Percentiles rank a stretch among this genome's conserved stretches.
These are phyloP conservation scores for Rhinoptilus africanus DNA, from an alignment of 2,113 vertebrate genomes.

Conservation along the genomic window DNA sequence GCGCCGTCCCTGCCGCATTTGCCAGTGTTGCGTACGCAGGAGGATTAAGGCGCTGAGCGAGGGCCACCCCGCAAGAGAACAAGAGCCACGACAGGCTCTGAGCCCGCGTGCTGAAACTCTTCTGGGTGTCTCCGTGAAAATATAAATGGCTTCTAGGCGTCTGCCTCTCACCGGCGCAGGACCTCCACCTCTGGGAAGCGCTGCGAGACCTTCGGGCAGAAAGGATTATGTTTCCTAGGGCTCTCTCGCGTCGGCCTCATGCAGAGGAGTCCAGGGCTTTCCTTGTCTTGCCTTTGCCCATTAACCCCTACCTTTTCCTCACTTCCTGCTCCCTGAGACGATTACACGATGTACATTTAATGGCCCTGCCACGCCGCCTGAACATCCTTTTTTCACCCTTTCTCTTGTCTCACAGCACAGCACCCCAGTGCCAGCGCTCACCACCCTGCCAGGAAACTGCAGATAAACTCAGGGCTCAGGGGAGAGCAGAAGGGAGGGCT, in stretches of 20 bases:
- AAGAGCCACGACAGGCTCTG: background rate
- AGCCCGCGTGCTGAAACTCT: accelerated
- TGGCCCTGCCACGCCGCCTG: background rate
- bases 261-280: background rate
- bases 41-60: background rate
- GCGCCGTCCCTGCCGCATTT: background rate
- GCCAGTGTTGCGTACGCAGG: accelerated
- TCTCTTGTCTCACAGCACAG: background rate
- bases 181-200: background rate
- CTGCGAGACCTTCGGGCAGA: background rate
- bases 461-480: conserved; percentile 14
- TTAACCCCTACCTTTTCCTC: background rate
- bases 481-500: background rate
- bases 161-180: background rate
- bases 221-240: background rate
- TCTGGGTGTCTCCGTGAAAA: background rate
- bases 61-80: accelerated
- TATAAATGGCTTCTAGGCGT: background rate
- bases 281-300: background rate
- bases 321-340: background rate
- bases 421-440: background rate
- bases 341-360: background rate
- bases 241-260: background rate
- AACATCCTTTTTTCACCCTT: background rate
- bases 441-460: conserved; percentile 13